Percentiles rank a stretch among this genome's conserved stretches.
phyloP scores from a whole-genome alignment of 2,113 vertebrate species.

The Etheostoma spectabile region DNA sequence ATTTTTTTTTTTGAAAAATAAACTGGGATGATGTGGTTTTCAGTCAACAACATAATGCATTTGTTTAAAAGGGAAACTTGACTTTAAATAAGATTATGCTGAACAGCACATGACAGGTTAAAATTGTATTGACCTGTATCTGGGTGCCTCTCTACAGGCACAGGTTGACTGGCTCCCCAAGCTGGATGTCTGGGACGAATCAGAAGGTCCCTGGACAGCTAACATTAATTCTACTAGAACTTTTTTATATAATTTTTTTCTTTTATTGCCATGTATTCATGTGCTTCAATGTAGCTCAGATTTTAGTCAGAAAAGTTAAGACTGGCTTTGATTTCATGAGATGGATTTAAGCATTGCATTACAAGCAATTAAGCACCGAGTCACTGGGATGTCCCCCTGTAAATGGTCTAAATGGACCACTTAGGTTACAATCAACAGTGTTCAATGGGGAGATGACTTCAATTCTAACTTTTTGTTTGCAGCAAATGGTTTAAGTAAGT shows the following conservation, averaged over 20 bases:
- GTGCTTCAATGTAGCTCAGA: not conserved
- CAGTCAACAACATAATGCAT: not conserved
- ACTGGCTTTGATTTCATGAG: constrained; percentile 4
- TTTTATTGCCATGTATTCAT: constrained; percentile 11
- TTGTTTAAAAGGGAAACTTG: not conserved
- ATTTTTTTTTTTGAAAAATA: not conserved
- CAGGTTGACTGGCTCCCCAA: constrained; percentile 41
- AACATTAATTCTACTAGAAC: constrained; percentile 49
- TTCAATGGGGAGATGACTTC: constrained; percentile 65
- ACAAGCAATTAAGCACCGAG: constrained; percentile 46
- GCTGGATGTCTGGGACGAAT: constrained; percentile 57
- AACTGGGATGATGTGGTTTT: not conserved
- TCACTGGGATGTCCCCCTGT: constrained; percentile 54
- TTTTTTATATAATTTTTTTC: constrained; percentile 6
- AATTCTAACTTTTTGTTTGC: constrained; percentile 49
- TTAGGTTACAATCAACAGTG: constrained; percentile 62
- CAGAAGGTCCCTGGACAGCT: constrained; percentile 35
- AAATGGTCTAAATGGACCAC: constrained; percentile 65
- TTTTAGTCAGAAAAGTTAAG: constrained; percentile 11
- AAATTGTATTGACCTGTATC: constrained; percentile 56
- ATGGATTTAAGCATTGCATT: constrained; percentile 41
- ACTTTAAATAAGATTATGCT: constrained; percentile 10
- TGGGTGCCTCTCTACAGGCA: constrained; percentile 39
- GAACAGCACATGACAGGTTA: constrained; percentile 38
- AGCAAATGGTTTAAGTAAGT: constrained; percentile 31